Conservation (phyloP, 2,888 invertebrate species). For the Orthonychiurus folsomi region DNA sequence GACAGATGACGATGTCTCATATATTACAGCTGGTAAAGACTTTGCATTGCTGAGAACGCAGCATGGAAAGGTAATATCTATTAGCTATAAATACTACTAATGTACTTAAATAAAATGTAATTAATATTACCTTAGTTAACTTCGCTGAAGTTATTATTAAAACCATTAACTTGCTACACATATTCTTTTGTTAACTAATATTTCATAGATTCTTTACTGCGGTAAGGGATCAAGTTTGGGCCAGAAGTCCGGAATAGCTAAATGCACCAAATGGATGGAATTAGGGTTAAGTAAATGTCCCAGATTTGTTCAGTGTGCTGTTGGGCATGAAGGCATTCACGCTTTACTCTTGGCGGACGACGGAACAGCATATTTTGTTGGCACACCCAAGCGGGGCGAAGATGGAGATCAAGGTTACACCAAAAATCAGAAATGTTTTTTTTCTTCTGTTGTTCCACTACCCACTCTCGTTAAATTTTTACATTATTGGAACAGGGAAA, state of each 20-base stretch:
- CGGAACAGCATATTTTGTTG: conserved; percentile 77
- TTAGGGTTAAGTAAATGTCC: conserved; percentile 61
- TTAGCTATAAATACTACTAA: too few species aligned
- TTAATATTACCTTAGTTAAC: too few species aligned
- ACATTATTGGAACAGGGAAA: conserved; percentile 48
- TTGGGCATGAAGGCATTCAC: conserved; percentile 90
- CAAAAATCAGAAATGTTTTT: too few species aligned
- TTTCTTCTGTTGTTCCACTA: neutral
- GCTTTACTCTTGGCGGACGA: conserved; percentile 84
- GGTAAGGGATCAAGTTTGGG: conserved; percentile 81
- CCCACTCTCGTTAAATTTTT: neutral
- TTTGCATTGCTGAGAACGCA: conserved; percentile 74
- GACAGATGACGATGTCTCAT: conserved; percentile 68
- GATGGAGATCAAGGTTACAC: conserved; percentile 71
- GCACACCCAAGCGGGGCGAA: conserved; percentile 82
- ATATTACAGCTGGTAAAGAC: conserved; percentile 77
- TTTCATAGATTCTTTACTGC: conserved; percentile 72
- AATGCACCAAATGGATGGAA: conserved; percentile 47
- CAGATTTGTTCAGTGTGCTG: conserved; percentile 65
- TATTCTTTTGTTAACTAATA: conserved; percentile 14
- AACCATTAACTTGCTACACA: too few species aligned
- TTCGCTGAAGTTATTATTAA: too few species aligned
- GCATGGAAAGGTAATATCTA: conserved; percentile 63
- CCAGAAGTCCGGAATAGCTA: conserved; percentile 52
- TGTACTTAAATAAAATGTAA: too few species aligned